These are phyloP conservation scores for Mus spretus DNA, from an alignment of 2,797 vertebrate genomes.

Conservation along the genomic window DNA sequence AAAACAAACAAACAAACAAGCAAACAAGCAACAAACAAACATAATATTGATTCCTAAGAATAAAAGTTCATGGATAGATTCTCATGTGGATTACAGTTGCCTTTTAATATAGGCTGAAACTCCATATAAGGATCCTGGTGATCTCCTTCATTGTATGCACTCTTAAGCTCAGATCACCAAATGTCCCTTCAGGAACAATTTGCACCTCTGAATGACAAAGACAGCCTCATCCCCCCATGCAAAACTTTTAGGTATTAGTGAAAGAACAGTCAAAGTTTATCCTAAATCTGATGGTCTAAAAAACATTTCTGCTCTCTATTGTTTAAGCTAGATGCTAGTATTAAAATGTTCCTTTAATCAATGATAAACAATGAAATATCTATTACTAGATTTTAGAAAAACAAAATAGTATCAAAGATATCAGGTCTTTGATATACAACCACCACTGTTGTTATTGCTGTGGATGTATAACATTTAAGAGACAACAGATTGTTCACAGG, in stretches of 20 bases:
- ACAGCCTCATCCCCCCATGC: background rate
- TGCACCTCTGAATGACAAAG: background rate
- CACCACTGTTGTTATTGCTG: background rate
- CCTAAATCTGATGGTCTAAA: background rate
- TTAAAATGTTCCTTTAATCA: background rate
- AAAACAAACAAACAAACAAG: too few species aligned
- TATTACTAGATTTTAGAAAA: background rate
- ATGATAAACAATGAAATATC: background rate
- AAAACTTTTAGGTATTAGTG: background rate
- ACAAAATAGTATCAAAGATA: background rate
- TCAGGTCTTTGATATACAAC: background rate
- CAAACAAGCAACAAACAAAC: background rate
- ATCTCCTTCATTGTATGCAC: background rate
- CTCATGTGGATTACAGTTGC: background rate
- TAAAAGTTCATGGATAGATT: background rate
- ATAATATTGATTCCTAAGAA: background rate
- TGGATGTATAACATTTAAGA: background rate
- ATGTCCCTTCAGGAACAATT: background rate
- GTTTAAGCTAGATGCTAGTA: background rate
- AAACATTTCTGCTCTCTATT: background rate
- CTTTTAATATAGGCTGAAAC: constrained; percentile 39
- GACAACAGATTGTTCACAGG: background rate
- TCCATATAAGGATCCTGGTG: background rate
- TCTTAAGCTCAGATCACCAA: background rate
- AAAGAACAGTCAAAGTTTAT: background rate